Evolutionary conservation across 2,113 vertebrate genomes (phyloP).

Genomic region (Arvicanthis niloticus): DNA sequence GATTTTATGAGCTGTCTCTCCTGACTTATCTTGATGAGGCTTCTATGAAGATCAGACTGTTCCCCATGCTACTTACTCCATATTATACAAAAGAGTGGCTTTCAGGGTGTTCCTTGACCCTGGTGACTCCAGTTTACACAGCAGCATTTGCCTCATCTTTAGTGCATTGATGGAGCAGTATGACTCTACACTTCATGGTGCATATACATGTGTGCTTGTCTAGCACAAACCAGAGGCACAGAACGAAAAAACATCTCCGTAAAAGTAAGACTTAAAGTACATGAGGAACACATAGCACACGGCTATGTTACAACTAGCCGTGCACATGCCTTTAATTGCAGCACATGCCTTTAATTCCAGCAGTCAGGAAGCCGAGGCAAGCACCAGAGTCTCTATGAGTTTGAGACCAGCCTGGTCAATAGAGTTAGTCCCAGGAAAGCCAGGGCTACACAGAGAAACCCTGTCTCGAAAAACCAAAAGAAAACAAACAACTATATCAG

Average conservation of each 20-base stretch:
- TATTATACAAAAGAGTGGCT: neutral
- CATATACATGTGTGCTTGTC: neutral
- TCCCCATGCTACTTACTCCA: too few species aligned
- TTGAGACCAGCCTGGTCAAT: neutral
- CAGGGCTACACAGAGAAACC: neutral
- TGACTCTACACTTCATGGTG: neutral
- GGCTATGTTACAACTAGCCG: neutral
- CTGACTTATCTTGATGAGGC: too few species aligned
- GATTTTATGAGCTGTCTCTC: too few species aligned
- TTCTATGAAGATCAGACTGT: too few species aligned
- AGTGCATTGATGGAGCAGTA: neutral
- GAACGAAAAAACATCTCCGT: neutral
- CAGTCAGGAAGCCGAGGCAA: neutral
- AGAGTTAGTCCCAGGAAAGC: neutral
- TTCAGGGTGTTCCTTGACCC: neutral
- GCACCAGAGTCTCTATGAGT: neutral
- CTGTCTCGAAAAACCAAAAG: neutral
- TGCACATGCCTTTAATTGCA: too few species aligned
- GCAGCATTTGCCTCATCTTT: neutral
- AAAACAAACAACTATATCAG: neutral
- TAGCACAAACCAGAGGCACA: neutral
- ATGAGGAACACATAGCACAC: neutral
- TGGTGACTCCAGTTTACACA: neutral
- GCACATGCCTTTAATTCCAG: neutral
- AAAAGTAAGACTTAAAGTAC: neutral